phyloP scores from a whole-genome alignment of 2,888 invertebrate species.

The Lysandra coridon region DNA sequence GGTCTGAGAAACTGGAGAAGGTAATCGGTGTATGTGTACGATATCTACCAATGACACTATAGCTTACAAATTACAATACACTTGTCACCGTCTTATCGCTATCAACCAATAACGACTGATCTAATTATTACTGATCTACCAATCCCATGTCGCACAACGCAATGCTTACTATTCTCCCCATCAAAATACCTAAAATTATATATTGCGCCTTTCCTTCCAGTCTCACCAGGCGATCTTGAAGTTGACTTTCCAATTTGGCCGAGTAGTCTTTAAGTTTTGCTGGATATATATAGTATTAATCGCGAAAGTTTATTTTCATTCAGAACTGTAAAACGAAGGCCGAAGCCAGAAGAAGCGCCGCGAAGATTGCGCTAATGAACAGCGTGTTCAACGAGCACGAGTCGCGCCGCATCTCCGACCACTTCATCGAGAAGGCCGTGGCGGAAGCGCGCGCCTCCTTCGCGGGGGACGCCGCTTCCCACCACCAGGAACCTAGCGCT shows the following conservation, averaged over 20 bases:
- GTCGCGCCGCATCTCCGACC: constrained; percentile 93
- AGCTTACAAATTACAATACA: no score
- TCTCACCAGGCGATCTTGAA: no score
- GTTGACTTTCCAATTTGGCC: no score
- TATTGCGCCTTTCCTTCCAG: no score
- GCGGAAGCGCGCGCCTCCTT: constrained; percentile 94
- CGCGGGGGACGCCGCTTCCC: constrained; percentile 83
- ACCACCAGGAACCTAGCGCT: constrained; percentile 84
- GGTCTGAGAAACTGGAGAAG: neutral
- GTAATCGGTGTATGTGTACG: no score
- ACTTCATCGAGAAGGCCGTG: constrained; percentile 96
- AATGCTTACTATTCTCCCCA: no score
- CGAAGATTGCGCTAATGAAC: constrained; percentile 97
- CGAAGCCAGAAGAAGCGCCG: constrained; percentile 95
- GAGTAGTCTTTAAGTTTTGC: no score
- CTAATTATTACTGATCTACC: no score
- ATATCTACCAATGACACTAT: no score
- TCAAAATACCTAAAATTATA: no score
- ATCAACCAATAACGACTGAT: no score
- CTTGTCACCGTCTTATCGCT: neutral
- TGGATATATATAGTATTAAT: neutral
- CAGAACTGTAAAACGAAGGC: constrained; percentile 97
- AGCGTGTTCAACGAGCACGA: constrained; percentile 98
- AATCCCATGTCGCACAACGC: no score
- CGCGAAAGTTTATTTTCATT: constrained; percentile 31